These are phyloP conservation scores for Orthonevra nobilis DNA, from an alignment of 2,888 invertebrate genomes.

Conservation along the genomic window DNA sequence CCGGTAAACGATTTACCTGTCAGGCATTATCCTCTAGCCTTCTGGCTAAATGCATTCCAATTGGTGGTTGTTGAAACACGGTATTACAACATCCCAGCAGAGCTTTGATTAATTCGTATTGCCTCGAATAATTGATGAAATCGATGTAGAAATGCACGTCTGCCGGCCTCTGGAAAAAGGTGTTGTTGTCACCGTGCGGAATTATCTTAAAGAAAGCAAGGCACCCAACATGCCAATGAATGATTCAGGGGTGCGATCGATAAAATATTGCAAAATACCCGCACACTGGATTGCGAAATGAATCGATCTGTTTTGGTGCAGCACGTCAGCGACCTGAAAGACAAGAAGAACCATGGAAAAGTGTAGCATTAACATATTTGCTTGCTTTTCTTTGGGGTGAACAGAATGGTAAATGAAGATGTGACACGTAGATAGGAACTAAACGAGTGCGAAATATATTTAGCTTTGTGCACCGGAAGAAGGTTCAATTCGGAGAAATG, in stretches of 20 bases:
- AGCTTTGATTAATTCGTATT: constrained; percentile 56
- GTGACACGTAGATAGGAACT: background rate
- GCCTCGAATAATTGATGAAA: constrained; percentile 18
- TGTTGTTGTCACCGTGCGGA: constrained; percentile 3
- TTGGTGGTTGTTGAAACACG: constrained; percentile 2
- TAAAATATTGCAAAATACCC: constrained; percentile 63
- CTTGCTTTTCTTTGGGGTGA: background rate
- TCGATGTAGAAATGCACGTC: constrained; percentile 10
- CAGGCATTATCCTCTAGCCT: constrained; percentile 23
- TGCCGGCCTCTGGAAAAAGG: constrained; percentile 17
- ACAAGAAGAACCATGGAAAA: constrained; percentile 3
- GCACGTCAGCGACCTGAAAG: background rate
- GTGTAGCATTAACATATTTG: background rate
- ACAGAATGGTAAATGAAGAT: background rate
- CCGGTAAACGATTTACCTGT: constrained; percentile 18
- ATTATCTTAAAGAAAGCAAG: constrained; percentile 14
- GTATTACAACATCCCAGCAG: constrained; percentile 59
- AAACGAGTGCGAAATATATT: too few species aligned
- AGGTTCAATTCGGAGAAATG: too few species aligned
- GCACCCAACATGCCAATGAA: constrained; percentile 26
- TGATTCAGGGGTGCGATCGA: constrained; percentile 45
- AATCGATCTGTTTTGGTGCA: constrained; percentile 34
- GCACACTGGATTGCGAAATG: constrained; percentile 56
- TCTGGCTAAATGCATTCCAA: background rate
- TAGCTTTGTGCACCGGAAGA: background rate